Evolutionary conservation across 2,888 invertebrate species (phyloP).

Genomic region (Lysandra bellargus): DNA sequence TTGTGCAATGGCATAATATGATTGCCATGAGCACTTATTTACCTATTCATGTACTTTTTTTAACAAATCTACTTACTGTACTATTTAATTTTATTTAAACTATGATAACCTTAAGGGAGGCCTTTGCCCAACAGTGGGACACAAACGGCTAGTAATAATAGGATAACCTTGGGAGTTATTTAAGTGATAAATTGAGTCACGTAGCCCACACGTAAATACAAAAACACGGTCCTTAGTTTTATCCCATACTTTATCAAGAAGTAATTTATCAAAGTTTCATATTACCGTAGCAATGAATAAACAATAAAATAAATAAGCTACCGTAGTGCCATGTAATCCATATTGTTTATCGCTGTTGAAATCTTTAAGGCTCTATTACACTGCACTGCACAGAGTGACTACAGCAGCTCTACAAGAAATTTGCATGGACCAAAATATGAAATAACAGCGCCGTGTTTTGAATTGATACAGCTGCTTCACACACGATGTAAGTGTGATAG

Average conservation of each 20-base stretch:
- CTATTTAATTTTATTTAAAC: too few species aligned
- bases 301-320: slow-evolving; percentile 22
- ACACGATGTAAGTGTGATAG: too few species aligned
- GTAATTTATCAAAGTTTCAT: slow-evolving; percentile 17
- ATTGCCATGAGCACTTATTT: too few species aligned
- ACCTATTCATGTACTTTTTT: too few species aligned
- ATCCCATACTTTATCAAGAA: slow-evolving; percentile 31
- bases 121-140: too few species aligned
- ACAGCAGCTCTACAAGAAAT: not conserved
- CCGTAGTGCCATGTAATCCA: slow-evolving; percentile 49
- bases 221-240: slow-evolving; percentile 24
- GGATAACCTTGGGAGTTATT: not conserved
- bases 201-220: not conserved
- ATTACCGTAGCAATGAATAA: slow-evolving; percentile 27
- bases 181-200: not conserved
- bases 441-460: not conserved
- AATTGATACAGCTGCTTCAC: too few species aligned
- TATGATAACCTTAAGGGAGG: too few species aligned
- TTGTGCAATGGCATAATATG: too few species aligned
- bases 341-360: slow-evolving; percentile 60
- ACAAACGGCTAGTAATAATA: not conserved
- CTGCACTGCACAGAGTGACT: not conserved
- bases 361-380: slow-evolving; percentile 45
- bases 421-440: not conserved
- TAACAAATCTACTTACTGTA: too few species aligned